These are phyloP conservation scores for Echinarachnius parma DNA, from an alignment of 53 echinoderm and acorn worm genomes.

Conservation along the genomic window DNA sequence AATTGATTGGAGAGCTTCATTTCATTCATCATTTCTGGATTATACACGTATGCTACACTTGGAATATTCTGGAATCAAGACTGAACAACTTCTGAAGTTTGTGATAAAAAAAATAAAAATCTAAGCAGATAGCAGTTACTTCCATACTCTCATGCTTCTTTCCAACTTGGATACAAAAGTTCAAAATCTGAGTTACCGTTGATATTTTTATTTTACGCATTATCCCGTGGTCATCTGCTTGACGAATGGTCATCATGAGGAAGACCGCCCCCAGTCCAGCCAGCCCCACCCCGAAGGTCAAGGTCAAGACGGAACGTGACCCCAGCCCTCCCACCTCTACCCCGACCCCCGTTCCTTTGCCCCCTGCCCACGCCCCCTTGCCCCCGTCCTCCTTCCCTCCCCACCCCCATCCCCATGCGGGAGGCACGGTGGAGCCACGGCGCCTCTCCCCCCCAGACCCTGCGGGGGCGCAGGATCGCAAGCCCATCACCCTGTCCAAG, in stretches of 20 bases:
- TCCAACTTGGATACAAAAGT: not conserved
- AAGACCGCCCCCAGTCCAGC: slow-evolving; percentile 69
- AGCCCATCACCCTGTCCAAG: slow-evolving; percentile 86
- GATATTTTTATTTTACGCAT: not conserved
- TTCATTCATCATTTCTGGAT: no score
- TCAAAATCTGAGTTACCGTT: not conserved
- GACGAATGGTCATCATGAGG: slow-evolving; percentile 52
- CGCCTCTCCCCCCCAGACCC: not conserved
- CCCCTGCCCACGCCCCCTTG: slow-evolving; percentile 10
- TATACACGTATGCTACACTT: no score
- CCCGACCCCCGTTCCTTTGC: slow-evolving; percentile 13
- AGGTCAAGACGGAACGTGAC: slow-evolving; percentile 62
- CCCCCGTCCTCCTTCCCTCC: slow-evolving; percentile 11
- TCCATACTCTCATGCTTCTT: no score
- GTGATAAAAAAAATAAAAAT: no score
- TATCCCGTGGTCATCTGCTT: not conserved
- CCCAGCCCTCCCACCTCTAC: slow-evolving; percentile 28
- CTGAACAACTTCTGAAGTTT: no score
- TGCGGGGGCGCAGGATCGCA: slow-evolving; percentile 52
- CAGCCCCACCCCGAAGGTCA: slow-evolving; percentile 53
- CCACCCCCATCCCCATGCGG: slow-evolving; percentile 13
- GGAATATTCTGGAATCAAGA: no score
- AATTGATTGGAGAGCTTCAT: no score
- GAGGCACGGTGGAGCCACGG: not conserved
- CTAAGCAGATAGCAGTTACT: no score